Evolutionary conservation across 2,888 invertebrate genomes (phyloP).

Genomic region (Andrena camellia): DNA sequence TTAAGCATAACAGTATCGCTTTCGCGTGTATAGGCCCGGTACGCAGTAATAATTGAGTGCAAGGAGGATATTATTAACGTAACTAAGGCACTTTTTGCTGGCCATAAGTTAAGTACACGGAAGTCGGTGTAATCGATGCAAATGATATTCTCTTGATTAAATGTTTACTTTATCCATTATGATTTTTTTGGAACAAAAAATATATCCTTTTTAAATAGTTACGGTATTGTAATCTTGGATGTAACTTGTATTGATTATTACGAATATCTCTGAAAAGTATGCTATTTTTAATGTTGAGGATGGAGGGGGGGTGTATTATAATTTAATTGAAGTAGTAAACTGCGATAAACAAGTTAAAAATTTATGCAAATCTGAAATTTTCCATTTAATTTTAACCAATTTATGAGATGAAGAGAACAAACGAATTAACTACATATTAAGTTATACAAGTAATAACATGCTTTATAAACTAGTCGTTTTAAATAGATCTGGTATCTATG

Average conservation of each 20-base stretch:
- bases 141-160: conserved; percentile 23
- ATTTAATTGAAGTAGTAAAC: too few species aligned
- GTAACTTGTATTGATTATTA: too few species aligned
- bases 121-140: conserved; percentile 24
- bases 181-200: background rate
- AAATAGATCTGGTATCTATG: conserved; percentile 11
- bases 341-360: too few species aligned
- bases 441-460: background rate
- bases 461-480: background rate
- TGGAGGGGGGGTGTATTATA: too few species aligned
- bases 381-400: too few species aligned
- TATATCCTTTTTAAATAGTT: too few species aligned
- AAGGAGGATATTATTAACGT: conserved; percentile 55
- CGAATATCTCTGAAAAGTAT: too few species aligned
- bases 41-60: conserved; percentile 56
- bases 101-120: conserved; percentile 36
- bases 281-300: too few species aligned
- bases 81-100: conserved; percentile 20
- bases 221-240: too few species aligned
- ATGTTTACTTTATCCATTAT: background rate
- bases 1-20: conserved; percentile 45
- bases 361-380: too few species aligned
- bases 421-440: too few species aligned
- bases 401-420: too few species aligned
- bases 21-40: conserved; percentile 37